Base-by-base conservation (phyloP, 2,113 vertebrate genomes). In the Micromys minutus region DNA sequence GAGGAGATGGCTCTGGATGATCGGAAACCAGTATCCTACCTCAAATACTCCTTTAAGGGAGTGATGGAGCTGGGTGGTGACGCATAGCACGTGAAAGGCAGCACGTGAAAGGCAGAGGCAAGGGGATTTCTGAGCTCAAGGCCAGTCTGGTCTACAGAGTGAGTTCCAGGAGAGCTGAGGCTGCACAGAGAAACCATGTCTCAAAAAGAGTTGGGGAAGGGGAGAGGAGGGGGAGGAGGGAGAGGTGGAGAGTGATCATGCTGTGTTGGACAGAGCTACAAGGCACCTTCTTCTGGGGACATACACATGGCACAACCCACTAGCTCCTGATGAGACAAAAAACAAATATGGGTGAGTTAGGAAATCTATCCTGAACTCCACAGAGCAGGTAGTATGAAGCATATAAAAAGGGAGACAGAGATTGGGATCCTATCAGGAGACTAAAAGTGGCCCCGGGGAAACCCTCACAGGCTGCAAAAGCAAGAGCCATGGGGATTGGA, bases 361-460 rank as follows among this genome's bases (percentile, higher is more conserved):
- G 0, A 16, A 31, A 39, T 0, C 21, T 42, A 50, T 4, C n/a
- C 16, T 2, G 6, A 1, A 8, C 45, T 34, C 19, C 4, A 5
- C 1, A 21, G 21, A 9, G 29, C 9, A 3, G 4, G 39, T 0
- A 31, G 47, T n/a, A 13, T 2, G 2, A 63, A 39, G 59, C 52
- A 61, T 0, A 3, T 2, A 26, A 65, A 65, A 34, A 67, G n/a
- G 1, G 63, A 52, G 1, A 34, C 22, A 86, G 61, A 7, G 75
- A 15, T 24, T 5, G 7, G 36, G 45, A 4, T 7, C 45, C 36
- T 21, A 4, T 45, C 26, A 59, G 36, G 45, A n/a, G 57, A 55
- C 22, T 57, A 21, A 42, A 89, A 19, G 45, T 19, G 84, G 77
- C 57, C 72, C 11, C 29, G 15, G 24, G 0, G 10, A 93, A 61